Percentiles rank a stretch among this genome's conserved stretches.
Conservation (phyloP, 2,888 invertebrate species). For the Phyllotreta cruciferae region DNA sequence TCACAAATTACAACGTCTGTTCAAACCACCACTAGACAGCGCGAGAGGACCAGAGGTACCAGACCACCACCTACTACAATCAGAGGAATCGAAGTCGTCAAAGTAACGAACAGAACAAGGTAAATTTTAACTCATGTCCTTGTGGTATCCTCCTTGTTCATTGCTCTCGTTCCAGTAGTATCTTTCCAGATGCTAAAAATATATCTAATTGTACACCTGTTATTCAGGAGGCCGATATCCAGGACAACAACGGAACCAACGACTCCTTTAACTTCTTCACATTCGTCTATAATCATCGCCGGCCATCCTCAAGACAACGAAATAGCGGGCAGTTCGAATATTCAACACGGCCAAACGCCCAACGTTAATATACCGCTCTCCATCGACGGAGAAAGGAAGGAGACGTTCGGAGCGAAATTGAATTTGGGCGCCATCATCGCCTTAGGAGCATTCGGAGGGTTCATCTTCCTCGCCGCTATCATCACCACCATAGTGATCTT, state of each 20-base stretch:
- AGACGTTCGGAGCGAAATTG: constrained; percentile 72
- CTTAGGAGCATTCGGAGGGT: constrained; percentile 87
- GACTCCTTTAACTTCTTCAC: constrained; percentile 36
- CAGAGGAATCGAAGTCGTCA: constrained; percentile 56
- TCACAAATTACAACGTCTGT: constrained; percentile 33
- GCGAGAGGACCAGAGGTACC: constrained; percentile 54
- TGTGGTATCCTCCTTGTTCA: too few relatives aligned
- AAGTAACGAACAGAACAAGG: constrained; percentile 49
- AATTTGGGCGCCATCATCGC: constrained; percentile 89
- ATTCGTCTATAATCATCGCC: constrained; percentile 57
- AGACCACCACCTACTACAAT: constrained; percentile 58
- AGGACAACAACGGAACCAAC: constrained; percentile 46
- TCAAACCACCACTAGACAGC: constrained; percentile 46
- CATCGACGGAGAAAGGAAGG: constrained; percentile 67
- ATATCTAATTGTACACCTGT: constrained; percentile 4
- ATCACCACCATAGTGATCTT: constrained; percentile 88
- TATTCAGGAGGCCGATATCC: constrained; percentile 49
- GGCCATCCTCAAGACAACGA: constrained; percentile 84
- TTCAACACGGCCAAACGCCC: constrained; percentile 70
- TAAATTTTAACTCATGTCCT: background rate
- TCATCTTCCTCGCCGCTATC: constrained; percentile 87
- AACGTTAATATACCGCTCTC: constrained; percentile 73
- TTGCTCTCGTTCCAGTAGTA: too few relatives aligned
- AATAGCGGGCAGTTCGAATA: constrained; percentile 62
- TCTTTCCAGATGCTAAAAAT: background rate